Percentiles rank a stretch among this genome's conserved stretches.
phyloP scores from a whole-genome alignment of 2,888 invertebrate species.

The Calameuta pallipes region DNA sequence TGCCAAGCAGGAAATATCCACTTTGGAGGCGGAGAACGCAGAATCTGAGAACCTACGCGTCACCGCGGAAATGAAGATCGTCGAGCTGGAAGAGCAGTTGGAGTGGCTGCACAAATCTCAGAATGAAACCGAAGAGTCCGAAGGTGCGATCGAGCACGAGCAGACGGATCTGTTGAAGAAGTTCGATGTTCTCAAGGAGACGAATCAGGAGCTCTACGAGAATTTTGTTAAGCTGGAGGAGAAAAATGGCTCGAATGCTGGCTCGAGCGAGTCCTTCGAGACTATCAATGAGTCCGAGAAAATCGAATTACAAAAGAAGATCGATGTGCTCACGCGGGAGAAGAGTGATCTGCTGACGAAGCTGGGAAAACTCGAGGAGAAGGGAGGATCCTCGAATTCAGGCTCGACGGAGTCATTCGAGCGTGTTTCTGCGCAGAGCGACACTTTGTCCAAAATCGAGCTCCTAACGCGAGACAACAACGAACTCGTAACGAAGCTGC shows the following conservation, averaged over 20 bases:
- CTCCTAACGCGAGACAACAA: constrained; percentile 52
- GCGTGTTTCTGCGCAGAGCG: constrained; percentile 53
- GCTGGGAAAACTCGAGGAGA: constrained; percentile 55
- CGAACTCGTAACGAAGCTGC: constrained; percentile 54
- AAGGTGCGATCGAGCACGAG: constrained; percentile 63
- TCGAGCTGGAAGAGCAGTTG: constrained; percentile 83
- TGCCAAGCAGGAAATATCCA: constrained; percentile 73
- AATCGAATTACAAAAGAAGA: constrained; percentile 50
- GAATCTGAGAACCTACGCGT: constrained; percentile 77
- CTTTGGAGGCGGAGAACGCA: constrained; percentile 73
- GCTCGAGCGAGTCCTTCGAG: constrained; percentile 58
- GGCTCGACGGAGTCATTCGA: constrained; percentile 64
- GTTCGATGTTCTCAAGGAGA: constrained; percentile 44
- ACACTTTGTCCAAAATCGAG: constrained; percentile 46
- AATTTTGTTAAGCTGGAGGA: constrained; percentile 45
- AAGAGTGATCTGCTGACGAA: constrained; percentile 53
- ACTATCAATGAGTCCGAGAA: constrained; percentile 51
- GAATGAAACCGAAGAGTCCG: constrained; percentile 65
- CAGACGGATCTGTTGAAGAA: constrained; percentile 45
- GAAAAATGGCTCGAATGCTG: constrained; percentile 43
- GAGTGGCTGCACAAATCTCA: constrained; percentile 65
- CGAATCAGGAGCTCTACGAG: constrained; percentile 42
- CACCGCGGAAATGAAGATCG: constrained; percentile 81
- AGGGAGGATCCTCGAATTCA: constrained; percentile 59
- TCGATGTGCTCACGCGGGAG: constrained; percentile 55